Base-by-base conservation (phyloP, 1,140 invertebrate genomes). In the Euschistus heros region DNA sequence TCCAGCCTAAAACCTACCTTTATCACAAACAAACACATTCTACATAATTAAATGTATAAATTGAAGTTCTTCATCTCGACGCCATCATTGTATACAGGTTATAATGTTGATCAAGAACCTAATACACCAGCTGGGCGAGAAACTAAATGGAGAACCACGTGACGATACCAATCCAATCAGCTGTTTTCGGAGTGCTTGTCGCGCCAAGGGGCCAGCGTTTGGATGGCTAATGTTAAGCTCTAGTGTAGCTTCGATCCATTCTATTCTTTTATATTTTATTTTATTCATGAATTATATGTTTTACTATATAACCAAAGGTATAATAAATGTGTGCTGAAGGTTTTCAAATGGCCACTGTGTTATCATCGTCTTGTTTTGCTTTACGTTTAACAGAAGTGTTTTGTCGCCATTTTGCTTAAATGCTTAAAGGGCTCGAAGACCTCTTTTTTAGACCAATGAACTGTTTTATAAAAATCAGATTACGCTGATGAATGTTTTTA, bases 161-260 rank as follows among this genome's bases (percentile, higher is more conserved):
- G 65, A 66, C 37, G 57, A 63, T 54, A 61, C 57, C 55, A 54
- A 55, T 30, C 54, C 54, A 57, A 62, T 62, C 65, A 66, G 65
- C 65, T 66, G 65, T 57, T 66, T 27, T 2, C 24, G 17, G 64
- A 57, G 20, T 57, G 14, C 30, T n/a, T 30, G 22, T 54, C 65
- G 65, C 65, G 65, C 65, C 65, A 66, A 66, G 65, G 60, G 37
- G 59, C 60, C 24, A 62, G 47, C 59, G 27, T 66, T 66, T 66
- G 33, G 64, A 47, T 54, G 46, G 18, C 6, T 6, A 15, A 8
- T 57, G 54, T 57, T 5, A 27, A 22, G 20, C 24, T 24, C 10
- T 26, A 20, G 18, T 24, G 54, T 26, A 7, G 24, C 24, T 24
- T 57, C 15, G 18, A 57, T 57, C 24, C 18, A 22, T 17, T 24